Evolutionary conservation across 2,113 vertebrate species (phyloP), one percentile per base, ranked within the genome.

Genomic region (Coreoperca whiteheadi): DNA sequence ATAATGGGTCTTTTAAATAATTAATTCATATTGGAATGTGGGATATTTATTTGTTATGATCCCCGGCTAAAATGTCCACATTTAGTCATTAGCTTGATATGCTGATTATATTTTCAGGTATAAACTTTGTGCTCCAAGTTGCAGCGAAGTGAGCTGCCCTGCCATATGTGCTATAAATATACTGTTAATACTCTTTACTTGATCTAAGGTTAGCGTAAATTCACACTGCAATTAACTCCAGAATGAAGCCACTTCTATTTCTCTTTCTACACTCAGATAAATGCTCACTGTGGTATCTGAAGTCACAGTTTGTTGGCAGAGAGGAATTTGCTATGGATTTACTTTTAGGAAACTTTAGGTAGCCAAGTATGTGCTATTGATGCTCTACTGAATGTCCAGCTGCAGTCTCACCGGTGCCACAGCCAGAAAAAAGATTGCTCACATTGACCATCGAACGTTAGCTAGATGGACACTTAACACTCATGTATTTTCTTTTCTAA

Each of bases 11-110:
- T 89, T 74, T 79, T 56, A 63, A 54, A 34, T 51, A 28, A 70
- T 78, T 20, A 21, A 46, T 87, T 87, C 4, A 68, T 71, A 21
- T 46, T 61, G 23, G 61, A 80, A n/a, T 53, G 30, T 77, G 64
- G 72, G 73, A 60, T 82, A 88, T 90, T 90, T 90, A 79, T 91
- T 84, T 86, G 34, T 57, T 64, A 60, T 68, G 37, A 69, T 37
- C 32, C 16, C 25, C 51, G 12, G 68, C 53, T 71, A 53, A 82
- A 56, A 78, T n/a, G 37, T 69, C 68, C 51, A 32, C 6, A 20
- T 56, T 65, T 43, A 8, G 34, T 53, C 30, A 50, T 66, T 18
- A 79, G n/a, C 51, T 39, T 4, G 20, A 63, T 9, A 46, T 53
- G 20, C 46, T 68, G 59, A 76, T 83, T 23, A n/a, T 30, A 37